Evolutionary conservation across 1,140 invertebrate species (phyloP).

Genomic region (Brachionus koreanus): DNA sequence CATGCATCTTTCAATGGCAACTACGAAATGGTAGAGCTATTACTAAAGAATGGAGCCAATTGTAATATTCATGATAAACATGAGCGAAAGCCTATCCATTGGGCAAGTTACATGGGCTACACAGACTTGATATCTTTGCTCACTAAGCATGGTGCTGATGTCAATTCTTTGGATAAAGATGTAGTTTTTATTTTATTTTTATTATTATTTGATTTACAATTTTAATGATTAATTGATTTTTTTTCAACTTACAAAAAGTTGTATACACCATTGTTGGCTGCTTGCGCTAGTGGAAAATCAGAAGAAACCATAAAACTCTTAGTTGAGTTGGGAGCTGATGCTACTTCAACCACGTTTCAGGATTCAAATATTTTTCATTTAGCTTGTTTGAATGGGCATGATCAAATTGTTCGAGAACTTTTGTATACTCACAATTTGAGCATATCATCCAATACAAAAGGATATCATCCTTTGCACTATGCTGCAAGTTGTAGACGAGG

Average conservation of each 20-base stretch:
- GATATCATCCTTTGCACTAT: conserved; percentile 65
- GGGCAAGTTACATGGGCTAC: conserved; percentile 64
- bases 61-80: conserved; percentile 67
- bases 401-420: conserved; percentile 61
- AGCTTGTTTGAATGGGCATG: conserved; percentile 65
- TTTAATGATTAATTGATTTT: conserved; percentile 34
- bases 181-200: conserved; percentile 47
- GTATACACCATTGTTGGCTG: conserved; percentile 60
- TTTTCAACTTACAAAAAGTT: conserved; percentile 50
- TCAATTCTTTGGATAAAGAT: conserved; percentile 63
- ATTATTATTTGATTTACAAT: not conserved
- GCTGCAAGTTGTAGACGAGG: conserved; percentile 64
- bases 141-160: conserved; percentile 61
- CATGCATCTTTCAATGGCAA: conserved; percentile 67
- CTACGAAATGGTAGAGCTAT: conserved; percentile 61
- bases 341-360: conserved; percentile 63
- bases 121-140: conserved; percentile 61
- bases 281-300: conserved; percentile 57
- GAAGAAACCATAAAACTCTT: conserved; percentile 60
- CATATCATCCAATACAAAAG: conserved; percentile 58
- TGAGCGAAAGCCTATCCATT: conserved; percentile 63
- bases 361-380: conserved; percentile 67
- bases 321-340: conserved; percentile 62
- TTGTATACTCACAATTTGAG: conserved; percentile 59
- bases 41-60: conserved; percentile 63